Evolutionary conservation across 2,888 invertebrate species (phyloP).

Genomic region (Capitulum mitella): DNA sequence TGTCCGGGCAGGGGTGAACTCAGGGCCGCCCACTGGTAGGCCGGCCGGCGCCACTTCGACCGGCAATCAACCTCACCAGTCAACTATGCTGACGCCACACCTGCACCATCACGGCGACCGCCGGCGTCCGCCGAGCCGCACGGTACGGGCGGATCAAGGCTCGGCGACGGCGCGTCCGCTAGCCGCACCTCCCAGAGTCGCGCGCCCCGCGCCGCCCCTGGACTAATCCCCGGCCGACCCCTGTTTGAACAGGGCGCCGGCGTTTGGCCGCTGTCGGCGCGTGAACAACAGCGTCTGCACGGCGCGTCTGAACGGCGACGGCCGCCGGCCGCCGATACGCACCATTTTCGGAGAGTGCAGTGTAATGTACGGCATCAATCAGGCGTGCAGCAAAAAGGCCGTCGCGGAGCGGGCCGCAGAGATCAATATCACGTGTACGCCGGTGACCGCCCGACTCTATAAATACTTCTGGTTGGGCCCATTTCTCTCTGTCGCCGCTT

Average conservation of each 20-base stretch:
- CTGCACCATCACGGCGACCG: no score
- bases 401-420: not conserved
- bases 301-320: no score
- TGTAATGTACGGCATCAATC: conserved; percentile 1
- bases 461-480: conserved; percentile 14
- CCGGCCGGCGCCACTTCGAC: not conserved
- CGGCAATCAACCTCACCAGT: no score
- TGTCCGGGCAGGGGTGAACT: not conserved
- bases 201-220: not conserved
- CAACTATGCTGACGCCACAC: no score
- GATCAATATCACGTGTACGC: conserved; percentile 2
- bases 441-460: not conserved
- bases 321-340: not conserved
- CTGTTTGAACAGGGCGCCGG: not conserved
- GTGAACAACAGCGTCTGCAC: no score
- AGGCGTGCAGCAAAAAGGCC: conserved; percentile 3
- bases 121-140: no score
- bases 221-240: not conserved
- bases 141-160: no score
- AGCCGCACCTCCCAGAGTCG: not conserved
- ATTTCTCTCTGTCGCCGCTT: conserved; percentile 23
- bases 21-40: not conserved
- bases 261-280: no score
- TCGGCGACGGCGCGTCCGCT: no score
- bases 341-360: not conserved